Evolutionary conservation across 2,797 vertebrate genomes (phyloP).

Genomic region (Tapirus indicus): DNA sequence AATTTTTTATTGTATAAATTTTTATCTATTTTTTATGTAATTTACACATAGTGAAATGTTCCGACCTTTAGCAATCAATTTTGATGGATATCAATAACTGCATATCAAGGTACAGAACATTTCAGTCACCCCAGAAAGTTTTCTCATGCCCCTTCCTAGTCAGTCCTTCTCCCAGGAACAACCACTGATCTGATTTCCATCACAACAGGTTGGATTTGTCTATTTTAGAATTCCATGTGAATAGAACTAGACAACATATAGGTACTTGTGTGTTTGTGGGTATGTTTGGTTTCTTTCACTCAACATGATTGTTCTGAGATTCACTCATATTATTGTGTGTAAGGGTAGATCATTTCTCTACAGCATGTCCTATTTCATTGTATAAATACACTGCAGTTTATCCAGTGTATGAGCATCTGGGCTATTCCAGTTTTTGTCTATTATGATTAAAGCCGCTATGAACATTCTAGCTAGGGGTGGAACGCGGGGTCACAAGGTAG

Average conservation of each 20-base stretch:
- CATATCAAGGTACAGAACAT: not conserved
- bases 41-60: slow-evolving; percentile 7
- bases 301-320: not conserved
- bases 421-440: not conserved
- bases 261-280: not conserved
- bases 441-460: not conserved
- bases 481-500: not conserved
- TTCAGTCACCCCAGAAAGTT: not conserved
- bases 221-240: not conserved
- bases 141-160: not conserved
- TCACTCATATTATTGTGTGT: not conserved
- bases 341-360: not conserved
- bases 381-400: not conserved
- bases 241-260: not conserved
- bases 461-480: not conserved
- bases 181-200: not conserved
- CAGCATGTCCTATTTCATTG: not conserved
- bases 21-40: not conserved
- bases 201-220: not conserved
- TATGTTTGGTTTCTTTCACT: not conserved
- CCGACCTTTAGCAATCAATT: not conserved
- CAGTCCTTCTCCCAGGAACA: not conserved
- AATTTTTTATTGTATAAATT: not conserved
- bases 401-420: not conserved
- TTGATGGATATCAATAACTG: not conserved